These are phyloP conservation scores for Mus caroli DNA, from an alignment of 2,797 vertebrate genomes.

Conservation along the genomic window DNA sequence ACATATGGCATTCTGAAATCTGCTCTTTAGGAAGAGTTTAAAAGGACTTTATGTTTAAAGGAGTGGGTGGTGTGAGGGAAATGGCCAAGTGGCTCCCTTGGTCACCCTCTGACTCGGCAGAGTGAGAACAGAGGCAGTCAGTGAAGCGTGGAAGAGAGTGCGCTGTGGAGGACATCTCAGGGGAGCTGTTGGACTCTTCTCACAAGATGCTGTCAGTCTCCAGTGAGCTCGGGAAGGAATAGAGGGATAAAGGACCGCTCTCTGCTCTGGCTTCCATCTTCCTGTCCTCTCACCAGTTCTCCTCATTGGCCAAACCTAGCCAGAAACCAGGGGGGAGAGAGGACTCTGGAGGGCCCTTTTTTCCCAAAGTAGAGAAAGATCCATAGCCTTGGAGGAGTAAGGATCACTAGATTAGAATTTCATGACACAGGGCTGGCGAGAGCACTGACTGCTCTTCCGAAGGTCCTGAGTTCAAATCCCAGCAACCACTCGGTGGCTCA, in stretches of 20 bases:
- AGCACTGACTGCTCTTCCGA: too few species aligned
- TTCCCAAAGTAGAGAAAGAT: background rate
- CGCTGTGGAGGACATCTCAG: rapidly evolving
- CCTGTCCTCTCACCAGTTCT: background rate
- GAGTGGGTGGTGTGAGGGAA: background rate
- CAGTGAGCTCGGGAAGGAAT: background rate
- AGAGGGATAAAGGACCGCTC: background rate
- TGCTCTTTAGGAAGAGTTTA: background rate
- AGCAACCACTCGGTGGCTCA: too few species aligned
- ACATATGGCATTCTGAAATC: background rate
- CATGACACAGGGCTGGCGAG: too few species aligned
- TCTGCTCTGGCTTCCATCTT: background rate
- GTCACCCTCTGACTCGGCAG: background rate
- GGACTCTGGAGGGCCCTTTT: background rate
- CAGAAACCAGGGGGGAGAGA: background rate
- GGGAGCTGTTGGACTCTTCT: background rate
- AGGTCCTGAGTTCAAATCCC: too few species aligned
- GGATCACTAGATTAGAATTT: background rate
- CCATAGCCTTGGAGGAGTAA: background rate
- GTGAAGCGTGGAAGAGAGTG: background rate
- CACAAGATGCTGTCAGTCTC: background rate
- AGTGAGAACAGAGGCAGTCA: background rate
- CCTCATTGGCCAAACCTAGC: background rate
- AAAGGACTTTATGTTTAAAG: background rate
- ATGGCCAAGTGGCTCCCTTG: background rate